Evolutionary conservation across 2,113 vertebrate genomes (phyloP).

Genomic region (Todiramphus saurophagus): DNA sequence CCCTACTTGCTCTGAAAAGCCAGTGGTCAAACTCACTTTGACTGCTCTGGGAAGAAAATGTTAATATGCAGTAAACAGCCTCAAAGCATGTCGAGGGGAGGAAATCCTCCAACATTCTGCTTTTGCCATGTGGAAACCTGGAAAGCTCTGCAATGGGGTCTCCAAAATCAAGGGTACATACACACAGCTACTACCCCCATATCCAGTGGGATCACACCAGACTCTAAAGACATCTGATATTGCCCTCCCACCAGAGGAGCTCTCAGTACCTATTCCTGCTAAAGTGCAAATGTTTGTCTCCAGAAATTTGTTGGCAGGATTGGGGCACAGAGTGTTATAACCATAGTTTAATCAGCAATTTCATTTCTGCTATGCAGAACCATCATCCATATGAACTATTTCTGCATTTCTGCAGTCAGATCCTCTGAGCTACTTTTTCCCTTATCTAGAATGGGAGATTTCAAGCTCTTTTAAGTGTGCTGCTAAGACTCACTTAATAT

Average conservation of each 20-base stretch:
- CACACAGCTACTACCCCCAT: background rate
- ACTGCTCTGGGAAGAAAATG: background rate
- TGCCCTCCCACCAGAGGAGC: background rate
- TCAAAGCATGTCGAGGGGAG: background rate
- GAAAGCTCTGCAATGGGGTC: background rate
- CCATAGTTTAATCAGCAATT: background rate
- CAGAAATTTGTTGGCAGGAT: background rate
- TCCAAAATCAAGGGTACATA: background rate
- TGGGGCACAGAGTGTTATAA: background rate
- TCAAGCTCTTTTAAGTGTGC: background rate
- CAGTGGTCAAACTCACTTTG: background rate
- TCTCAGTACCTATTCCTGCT: fast-evolving
- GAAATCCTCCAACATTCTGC: background rate
- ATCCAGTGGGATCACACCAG: background rate
- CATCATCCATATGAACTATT: background rate
- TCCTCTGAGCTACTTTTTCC: fast-evolving
- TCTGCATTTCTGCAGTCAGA: background rate
- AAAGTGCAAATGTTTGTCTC: background rate
- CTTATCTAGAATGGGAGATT: background rate
- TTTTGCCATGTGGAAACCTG: background rate
- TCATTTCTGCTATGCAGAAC: background rate
- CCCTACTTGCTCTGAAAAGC: background rate
- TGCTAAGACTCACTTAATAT: background rate
- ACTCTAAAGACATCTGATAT: background rate
- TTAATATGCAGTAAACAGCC: background rate